Percentiles rank a stretch among this genome's conserved stretches.
These are phyloP conservation scores for Porites lobata DNA, from an alignment of 92 coral and sea anemone species.

Conservation along the genomic window DNA sequence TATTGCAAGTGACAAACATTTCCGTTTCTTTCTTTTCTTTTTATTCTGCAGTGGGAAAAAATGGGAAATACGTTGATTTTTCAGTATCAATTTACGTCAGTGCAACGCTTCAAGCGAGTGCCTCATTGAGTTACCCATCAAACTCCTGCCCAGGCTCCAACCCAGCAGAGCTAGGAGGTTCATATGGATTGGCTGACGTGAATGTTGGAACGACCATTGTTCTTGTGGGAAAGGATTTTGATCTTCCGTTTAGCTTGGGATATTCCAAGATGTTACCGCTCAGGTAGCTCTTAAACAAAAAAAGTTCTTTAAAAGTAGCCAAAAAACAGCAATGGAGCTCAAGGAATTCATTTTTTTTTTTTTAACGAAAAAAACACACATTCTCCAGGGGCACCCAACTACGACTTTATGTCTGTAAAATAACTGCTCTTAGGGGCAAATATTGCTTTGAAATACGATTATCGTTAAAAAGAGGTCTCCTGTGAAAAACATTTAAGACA, in stretches of 20 bases:
- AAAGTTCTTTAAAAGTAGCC: no score
- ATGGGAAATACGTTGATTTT: slow-evolving; percentile 4
- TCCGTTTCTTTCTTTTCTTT: background rate
- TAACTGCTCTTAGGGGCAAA: no score
- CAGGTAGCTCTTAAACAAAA: background rate
- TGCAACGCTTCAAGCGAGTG: slow-evolving; percentile 2
- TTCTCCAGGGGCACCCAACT: no score
- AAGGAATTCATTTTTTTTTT: no score
- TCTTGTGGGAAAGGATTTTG: slow-evolving; percentile 9
- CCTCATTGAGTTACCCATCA: background rate
- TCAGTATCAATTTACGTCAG: slow-evolving; percentile 14
- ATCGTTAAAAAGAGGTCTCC: no score
- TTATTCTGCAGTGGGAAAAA: slow-evolving; percentile 18
- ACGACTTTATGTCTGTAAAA: no score
- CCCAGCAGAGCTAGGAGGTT: slow-evolving; percentile 8
- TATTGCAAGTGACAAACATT: background rate
- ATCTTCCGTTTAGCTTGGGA: background rate
- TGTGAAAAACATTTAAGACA: no score
- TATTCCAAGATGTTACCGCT: background rate
- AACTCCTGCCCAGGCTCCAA: background rate
- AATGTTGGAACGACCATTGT: background rate
- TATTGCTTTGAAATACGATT: no score
- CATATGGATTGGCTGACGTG: slow-evolving; percentile 4
- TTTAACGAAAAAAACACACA: no score
- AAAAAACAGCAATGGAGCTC: no score